Evolutionary conservation across 2,113 vertebrate genomes (phyloP), one percentile per base, ranked within the genome.

Genomic region (Candoia aspera): DNA sequence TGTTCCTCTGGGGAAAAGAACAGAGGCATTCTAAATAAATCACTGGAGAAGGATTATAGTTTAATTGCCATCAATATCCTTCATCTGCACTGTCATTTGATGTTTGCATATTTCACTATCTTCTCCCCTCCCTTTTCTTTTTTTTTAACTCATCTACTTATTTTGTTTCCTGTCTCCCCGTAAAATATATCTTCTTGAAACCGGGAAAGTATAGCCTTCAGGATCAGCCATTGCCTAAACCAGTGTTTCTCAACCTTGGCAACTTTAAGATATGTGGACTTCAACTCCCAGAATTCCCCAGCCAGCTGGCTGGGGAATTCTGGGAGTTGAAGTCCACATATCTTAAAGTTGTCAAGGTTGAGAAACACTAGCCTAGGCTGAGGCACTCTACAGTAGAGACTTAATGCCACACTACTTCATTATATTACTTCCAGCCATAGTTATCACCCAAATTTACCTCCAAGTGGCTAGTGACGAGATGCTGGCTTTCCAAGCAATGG

Each of bases 51-150:
- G 29, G 46, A 19, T 13, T 42, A 29, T 33, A 85, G 23, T 85
- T 49, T 85, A 85, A 85, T 49, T 53, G 46, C 53, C 49, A n/a
- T 33, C 37, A 57, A 24, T n/a, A 17, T 17, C 59, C 19, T 19
- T 68, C 13, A 58, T 87, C 85, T 87, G 53, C 24, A 37, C 23
- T 46, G 55, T 37, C 49, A 13, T 15, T 55, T 58, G 62, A 87
- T 87, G 60, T 73, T 91, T 49, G 42, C 26, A 19, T 12, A 68
- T 91, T 58, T 29, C 60, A 19, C 19, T 54, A 68, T 68, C 53
- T n/a, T 8, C 1, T 12, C 19, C 9, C 6, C 13, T 21, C 9
- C 0, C 29, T 3, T 5, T 37, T 1, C 8, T 4, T 8, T 6
- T 0, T 6, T 3, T 19, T 91, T 3, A 24, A 37, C 12, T 58